phyloP scores from a whole-genome alignment of 2,888 invertebrate genomes.

The Sarcophaga caerulescens region DNA sequence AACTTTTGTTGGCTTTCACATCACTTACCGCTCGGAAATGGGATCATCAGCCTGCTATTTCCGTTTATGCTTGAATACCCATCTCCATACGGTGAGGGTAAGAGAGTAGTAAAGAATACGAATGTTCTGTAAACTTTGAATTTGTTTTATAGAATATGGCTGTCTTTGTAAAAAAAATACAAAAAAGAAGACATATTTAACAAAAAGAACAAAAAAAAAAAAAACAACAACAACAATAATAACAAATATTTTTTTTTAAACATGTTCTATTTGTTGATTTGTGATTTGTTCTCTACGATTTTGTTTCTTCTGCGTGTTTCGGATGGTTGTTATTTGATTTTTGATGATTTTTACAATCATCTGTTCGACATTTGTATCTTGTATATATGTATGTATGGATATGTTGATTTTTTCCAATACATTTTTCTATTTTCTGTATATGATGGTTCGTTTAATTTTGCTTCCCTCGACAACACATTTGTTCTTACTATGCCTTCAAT shows the following conservation, averaged over 20 bases:
- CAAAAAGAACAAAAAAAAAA: background rate
- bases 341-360: conserved; percentile 22
- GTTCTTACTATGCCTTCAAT: conserved; percentile 18
- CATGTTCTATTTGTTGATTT: background rate
- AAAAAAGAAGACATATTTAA: background rate
- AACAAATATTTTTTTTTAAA: background rate
- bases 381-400: background rate
- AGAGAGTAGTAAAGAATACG: conserved; percentile 47
- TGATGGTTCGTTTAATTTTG: conserved; percentile 58
- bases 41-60: conserved; percentile 79
- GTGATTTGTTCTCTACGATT: background rate
- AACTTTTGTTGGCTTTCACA: conserved; percentile 75
- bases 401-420: background rate
- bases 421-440: conserved; percentile 36
- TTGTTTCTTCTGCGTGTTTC: conserved; percentile 8
- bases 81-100: conserved; percentile 61
- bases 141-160: conserved; percentile 31
- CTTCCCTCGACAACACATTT: conserved; percentile 1
- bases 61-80: conserved; percentile 75
- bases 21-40: conserved; percentile 80
- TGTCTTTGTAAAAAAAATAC: background rate
- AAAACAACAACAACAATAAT: background rate
- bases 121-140: conserved; percentile 65
- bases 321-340: conserved; percentile 24
- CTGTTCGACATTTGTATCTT: background rate